Evolutionary conservation across 1,140 invertebrate genomes (phyloP), one percentile per base, ranked within the genome.

Genomic region (Zaprionus africanus): DNA sequence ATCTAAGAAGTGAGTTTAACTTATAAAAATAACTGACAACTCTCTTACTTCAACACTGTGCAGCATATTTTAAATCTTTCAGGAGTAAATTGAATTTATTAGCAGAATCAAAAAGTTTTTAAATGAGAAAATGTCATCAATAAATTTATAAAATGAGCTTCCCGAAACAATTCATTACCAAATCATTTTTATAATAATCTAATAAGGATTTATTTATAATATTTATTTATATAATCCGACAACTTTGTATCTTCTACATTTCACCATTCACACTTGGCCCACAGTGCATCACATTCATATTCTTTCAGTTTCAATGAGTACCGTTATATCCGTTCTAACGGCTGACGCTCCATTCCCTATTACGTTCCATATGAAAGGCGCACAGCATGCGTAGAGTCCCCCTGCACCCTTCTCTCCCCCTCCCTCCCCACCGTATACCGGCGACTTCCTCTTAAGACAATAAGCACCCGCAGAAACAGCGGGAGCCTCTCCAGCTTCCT

Each of bases 401-500:
- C 26, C 64, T 61, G 36, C 59, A 84, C 72, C 81, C 60, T 66
- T 31, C 61, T n/a, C n/a, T n/a, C n/a, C n/a, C n/a, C n/a, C n/a
- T n/a, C n/a, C n/a, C n/a, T 51, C 57, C 60, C 57, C 65, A 63
- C 17, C 51, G 43, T 57, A 19, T 49, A 41, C 43, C 26, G 22
- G 34, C 31, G 61, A 78, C 72, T 74, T 82, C 65, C 84, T 90
- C 81, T 72, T 90, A 88, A 88, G 84, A 88, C 85, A 88, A 88
- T 88, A 90, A 90, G 75, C 70, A 81, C 58, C 26, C 6, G 67
- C 56, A 70, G 65, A 76, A 78, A 56, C 84, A 87, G 81, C 84
- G 71, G 84, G 85, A 81, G 81, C 63, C 72, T 64, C 41, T 60
- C 1, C 15, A 46, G 66, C 26, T 75, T 75, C 66, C 54, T 61